Evolutionary conservation across 2,888 invertebrate species (phyloP).

Genomic region (Suillia variegata): DNA sequence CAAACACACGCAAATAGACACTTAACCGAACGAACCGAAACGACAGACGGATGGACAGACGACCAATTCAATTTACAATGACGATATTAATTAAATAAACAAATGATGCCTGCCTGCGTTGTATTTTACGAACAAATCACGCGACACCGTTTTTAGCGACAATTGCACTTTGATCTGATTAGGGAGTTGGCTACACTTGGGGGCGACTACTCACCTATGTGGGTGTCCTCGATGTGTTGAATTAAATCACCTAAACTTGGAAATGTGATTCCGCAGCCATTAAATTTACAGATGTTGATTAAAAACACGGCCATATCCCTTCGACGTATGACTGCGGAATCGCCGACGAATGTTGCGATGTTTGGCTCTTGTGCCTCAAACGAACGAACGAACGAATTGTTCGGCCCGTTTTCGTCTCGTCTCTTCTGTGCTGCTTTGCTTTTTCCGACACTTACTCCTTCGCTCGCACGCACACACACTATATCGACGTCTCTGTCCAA

Average conservation of each 20-base stretch:
- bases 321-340: conserved; percentile 59
- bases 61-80: conserved; percentile 22
- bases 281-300: conserved; percentile 87
- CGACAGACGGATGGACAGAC: too few relatives aligned
- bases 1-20: conserved; percentile 23
- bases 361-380: conserved; percentile 32
- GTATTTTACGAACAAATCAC: conserved; percentile 26
- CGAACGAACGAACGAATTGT: too few relatives aligned
- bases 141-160: conserved; percentile 17
- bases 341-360: conserved; percentile 45
- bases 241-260: conserved; percentile 80
- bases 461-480: conserved; percentile 13
- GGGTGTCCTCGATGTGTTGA: conserved; percentile 86
- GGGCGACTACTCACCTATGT: conserved; percentile 72
- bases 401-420: too few relatives aligned
- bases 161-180: not conserved
- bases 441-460: conserved; percentile 23
- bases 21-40: too few relatives aligned
- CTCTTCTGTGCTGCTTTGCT: conserved; percentile 11
- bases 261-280: conserved; percentile 84
- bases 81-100: conserved; percentile 25
- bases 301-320: conserved; percentile 84
- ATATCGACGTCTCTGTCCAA: not conserved
- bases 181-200: too few relatives aligned
- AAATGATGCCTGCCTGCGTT: too few relatives aligned